These are phyloP conservation scores for Ornithoptera alexandrae DNA, from an alignment of 2,888 invertebrate species.

Conservation along the genomic window DNA sequence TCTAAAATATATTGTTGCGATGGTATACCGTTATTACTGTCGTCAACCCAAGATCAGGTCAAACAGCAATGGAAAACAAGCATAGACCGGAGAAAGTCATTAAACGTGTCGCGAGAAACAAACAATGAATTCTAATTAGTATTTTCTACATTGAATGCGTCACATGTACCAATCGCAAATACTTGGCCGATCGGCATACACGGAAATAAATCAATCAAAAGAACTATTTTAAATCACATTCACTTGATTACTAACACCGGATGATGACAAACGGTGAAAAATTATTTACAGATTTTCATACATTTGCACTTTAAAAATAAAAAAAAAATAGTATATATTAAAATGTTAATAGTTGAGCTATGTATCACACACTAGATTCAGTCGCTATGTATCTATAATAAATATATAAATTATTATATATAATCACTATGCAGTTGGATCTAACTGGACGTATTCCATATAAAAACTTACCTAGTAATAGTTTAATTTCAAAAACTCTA, in stretches of 20 bases:
- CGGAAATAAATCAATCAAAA: slow-evolving; percentile 33
- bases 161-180: slow-evolving; percentile 28
- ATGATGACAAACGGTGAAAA: no score
- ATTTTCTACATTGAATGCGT: slow-evolving; percentile 44
- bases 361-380: slow-evolving; percentile 7
- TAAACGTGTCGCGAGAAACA: slow-evolving; percentile 62
- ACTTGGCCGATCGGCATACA: slow-evolving; percentile 8
- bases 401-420: slow-evolving; percentile 7
- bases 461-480: not conserved
- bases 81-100: slow-evolving; percentile 71
- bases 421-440: slow-evolving; percentile 9
- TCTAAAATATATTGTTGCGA: slow-evolving; percentile 32
- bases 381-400: slow-evolving; percentile 9
- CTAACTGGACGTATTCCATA: not conserved
- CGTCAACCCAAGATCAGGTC: slow-evolving; percentile 46
- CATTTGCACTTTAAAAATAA: not conserved
- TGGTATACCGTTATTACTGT: slow-evolving; percentile 42
- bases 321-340: not conserved
- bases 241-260: not conserved
- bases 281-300: not conserved
- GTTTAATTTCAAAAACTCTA: not conserved
- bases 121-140: slow-evolving; percentile 53
- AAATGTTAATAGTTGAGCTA: slow-evolving; percentile 1
- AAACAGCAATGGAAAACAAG: slow-evolving; percentile 55
- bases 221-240: slow-evolving; percentile 25